A percentile compares a stretch with the other conserved stretches of the same genome.
Conservation (phyloP, 2,888 invertebrate species). For the Antheraea assamensis region DNA sequence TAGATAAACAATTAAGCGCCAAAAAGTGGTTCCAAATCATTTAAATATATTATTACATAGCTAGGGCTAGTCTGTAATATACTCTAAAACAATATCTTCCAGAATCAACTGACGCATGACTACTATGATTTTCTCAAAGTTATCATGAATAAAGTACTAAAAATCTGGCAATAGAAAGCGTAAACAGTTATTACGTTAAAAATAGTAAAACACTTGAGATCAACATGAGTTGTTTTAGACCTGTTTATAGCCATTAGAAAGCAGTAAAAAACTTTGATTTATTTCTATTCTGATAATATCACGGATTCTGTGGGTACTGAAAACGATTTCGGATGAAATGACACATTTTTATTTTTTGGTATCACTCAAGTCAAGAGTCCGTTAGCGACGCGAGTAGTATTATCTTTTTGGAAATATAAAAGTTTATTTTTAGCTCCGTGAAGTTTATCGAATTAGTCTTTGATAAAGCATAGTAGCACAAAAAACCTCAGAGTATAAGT, state of each 20-base stretch:
- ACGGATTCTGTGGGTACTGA: background rate
- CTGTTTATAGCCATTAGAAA: constrained; percentile 4
- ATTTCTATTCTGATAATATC: constrained; percentile 13
- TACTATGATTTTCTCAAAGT: background rate
- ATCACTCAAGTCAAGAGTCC: background rate
- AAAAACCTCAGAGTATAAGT: background rate
- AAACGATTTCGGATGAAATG: background rate
- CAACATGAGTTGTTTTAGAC: background rate
- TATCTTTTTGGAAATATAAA: background rate
- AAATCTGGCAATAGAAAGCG: constrained; percentile 2
- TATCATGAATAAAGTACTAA: background rate
- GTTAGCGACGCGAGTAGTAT: background rate
- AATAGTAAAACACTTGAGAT: background rate
- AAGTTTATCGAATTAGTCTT: background rate
- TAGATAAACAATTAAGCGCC: too few relatives aligned
- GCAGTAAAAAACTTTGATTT: constrained; percentile 8
- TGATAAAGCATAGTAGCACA: background rate
- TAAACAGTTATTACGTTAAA: background rate
- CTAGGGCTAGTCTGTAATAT: background rate
- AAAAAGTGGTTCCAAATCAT: too few relatives aligned
- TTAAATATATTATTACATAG: too few relatives aligned
- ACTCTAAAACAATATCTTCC: background rate
- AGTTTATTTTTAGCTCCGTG: background rate
- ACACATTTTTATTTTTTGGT: background rate
- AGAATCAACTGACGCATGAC: background rate